Evolutionary conservation across 2,888 invertebrate genomes (phyloP).

Genomic region (Blera fallax): DNA sequence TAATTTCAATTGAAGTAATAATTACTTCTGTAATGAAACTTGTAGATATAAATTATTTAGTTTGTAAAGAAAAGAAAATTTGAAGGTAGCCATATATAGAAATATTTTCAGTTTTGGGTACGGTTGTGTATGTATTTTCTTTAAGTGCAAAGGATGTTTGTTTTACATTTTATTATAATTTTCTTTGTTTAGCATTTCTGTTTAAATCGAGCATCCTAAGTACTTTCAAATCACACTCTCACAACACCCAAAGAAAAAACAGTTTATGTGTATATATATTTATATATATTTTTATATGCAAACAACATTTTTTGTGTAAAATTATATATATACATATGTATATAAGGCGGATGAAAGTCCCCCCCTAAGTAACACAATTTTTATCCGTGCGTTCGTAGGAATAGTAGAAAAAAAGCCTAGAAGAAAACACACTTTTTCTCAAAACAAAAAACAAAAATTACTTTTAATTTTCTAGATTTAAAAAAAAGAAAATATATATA

Average conservation of each 20-base stretch:
- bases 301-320: conserved; percentile 51
- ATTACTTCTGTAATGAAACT: conserved; percentile 41
- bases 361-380: conserved; percentile 75
- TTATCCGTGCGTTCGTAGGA: conserved; percentile 74
- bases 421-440: conserved; percentile 41
- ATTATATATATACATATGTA: conserved; percentile 76
- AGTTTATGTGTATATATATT: conserved; percentile 62
- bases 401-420: conserved; percentile 56
- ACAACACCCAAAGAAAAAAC: conserved; percentile 10
- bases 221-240: conserved; percentile 30
- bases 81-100: conserved; percentile 36
- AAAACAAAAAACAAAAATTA: conserved; percentile 11
- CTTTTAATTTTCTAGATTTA: not conserved
- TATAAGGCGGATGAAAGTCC: conserved; percentile 81
- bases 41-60: conserved; percentile 70
- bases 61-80: conserved; percentile 40
- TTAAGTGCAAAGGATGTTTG: conserved; percentile 27
- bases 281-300: conserved; percentile 69
- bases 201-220: conserved; percentile 28
- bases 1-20: conserved; percentile 59
- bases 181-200: not conserved
- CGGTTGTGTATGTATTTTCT: conserved; percentile 15
- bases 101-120: conserved; percentile 38
- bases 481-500: conserved; percentile 45
- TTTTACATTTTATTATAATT: no score